phyloP scores from a whole-genome alignment of 2,888 invertebrate species.

The Troilus luridus region DNA sequence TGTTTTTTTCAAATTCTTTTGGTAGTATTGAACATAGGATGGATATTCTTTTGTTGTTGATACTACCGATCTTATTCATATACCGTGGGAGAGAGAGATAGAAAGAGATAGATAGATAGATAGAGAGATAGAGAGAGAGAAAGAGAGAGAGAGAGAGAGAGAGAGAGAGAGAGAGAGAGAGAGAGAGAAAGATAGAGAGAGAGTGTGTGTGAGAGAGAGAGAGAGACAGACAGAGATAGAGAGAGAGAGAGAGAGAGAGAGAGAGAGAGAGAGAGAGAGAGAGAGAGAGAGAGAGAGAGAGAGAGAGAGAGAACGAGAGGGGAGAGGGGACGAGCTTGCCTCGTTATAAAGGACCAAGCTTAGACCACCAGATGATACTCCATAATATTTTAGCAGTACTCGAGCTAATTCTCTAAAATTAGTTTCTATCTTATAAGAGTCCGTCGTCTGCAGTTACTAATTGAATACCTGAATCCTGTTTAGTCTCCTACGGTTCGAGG shows the following conservation, averaged over 20 bases:
- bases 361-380: not conserved
- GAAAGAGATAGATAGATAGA: no score
- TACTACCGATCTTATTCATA: not conserved
- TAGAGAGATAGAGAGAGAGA: no score
- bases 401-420: not conserved
- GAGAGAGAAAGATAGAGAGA: no score
- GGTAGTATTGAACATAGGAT: not conserved
- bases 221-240: no score
- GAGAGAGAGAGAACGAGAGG: no score
- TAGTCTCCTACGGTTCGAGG: not conserved
- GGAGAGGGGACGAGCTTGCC: no score
- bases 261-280: no score
- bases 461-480: slow-evolving; percentile 3
- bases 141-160: no score
- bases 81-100: not conserved
- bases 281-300: no score
- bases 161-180: no score
- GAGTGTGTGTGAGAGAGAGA: no score
- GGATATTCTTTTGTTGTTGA: not conserved
- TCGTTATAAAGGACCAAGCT: not conserved
- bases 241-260: no score
- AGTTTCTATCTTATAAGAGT: not conserved
- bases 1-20: not conserved
- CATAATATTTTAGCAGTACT: not conserved
- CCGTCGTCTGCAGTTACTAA: not conserved